A percentile compares a stretch with the other conserved stretches of the same genome.
Evolutionary conservation across 2,797 vertebrate species (phyloP).

Genomic region (Myotis planiceps): DNA sequence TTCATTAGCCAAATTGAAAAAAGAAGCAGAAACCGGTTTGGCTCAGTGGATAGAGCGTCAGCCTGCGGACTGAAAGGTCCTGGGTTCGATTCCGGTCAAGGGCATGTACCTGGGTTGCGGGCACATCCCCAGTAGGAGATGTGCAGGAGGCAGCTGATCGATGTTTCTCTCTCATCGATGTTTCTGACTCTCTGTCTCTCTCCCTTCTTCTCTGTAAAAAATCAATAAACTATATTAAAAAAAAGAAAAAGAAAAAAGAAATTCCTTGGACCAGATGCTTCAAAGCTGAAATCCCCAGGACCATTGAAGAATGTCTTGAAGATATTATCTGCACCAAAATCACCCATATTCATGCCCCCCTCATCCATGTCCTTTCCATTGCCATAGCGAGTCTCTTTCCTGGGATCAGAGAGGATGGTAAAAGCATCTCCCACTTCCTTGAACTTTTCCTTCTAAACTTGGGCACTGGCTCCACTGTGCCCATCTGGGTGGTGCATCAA

Average conservation of each 20-base stretch:
- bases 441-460: constrained; percentile 97
- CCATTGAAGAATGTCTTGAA: constrained; percentile 98
- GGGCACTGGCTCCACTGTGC: constrained; percentile 93
- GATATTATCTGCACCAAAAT: constrained; percentile 99
- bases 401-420: constrained; percentile 96
- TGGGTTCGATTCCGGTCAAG: no score
- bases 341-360: constrained; percentile 96
- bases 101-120: no score
- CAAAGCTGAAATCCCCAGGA: constrained; percentile 96
- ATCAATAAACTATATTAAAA: no score
- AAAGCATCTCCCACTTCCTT: constrained; percentile 99
- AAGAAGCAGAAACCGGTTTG: no score
- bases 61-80: no score
- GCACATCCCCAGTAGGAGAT: no score
- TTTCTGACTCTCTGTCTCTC: no score
- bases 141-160: no score
- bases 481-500: constrained; percentile 97
- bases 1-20: constrained; percentile 97
- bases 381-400: constrained; percentile 97
- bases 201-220: no score
- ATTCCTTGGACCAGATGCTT: constrained; percentile 98
- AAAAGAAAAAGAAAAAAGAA: constrained; percentile 99
- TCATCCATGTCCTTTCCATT: constrained; percentile 97
- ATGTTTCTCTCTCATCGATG: no score
- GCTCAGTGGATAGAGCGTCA: no score